Base-by-base conservation (phyloP, 1,140 invertebrate genomes). In the Drosophila setifemur region DNA sequence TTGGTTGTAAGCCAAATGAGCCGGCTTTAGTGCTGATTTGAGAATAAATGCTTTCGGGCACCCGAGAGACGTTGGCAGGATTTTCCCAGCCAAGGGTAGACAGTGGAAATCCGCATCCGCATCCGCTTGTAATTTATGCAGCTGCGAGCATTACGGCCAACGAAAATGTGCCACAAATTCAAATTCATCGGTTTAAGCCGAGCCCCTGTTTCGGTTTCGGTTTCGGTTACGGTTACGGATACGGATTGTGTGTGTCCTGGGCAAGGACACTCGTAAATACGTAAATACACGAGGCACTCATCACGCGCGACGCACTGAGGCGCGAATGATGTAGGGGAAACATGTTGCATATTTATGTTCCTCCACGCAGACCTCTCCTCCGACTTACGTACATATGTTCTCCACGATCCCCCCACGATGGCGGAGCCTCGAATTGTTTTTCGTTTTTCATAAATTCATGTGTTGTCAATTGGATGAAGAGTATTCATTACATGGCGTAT, bases 401-500 rank as follows among this genome's bases (percentile, higher is more conserved):
- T 5, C 33, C 5, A 1, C 11, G 14, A 33, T 35, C 18, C 9
- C 16, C 45, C n/a, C n/a, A n/a, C n/a, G n/a, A n/a, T n/a, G n/a
- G n/a, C n/a, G n/a, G n/a, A n/a, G n/a, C n/a, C n/a, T 23, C 9
- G 52, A 73, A 85, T 85, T 74, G 79, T 83, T 83, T 82, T 70
- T 72, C 31, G 68, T 25, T 74, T 71, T 39, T 57, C 74, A 72
- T 85, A 86, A 85, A 74, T 86, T 74, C 83, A 71, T 74, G 60
- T 60, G 66, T 49, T 43, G 70, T 44, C 66, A 67, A 85, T 85
- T 52, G 61, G 45, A 33, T 52, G 64, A 47, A 26, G 42, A 28
- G 48, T 50, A 58, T 61, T 85, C 83, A 85, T 74, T 79, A 79
- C 83, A 72, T 40, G 64, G 66, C 79, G 79, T 85, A 85, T 83